Evolutionary conservation across 2,888 invertebrate species (phyloP).

Genomic region (Epinotia ramella): DNA sequence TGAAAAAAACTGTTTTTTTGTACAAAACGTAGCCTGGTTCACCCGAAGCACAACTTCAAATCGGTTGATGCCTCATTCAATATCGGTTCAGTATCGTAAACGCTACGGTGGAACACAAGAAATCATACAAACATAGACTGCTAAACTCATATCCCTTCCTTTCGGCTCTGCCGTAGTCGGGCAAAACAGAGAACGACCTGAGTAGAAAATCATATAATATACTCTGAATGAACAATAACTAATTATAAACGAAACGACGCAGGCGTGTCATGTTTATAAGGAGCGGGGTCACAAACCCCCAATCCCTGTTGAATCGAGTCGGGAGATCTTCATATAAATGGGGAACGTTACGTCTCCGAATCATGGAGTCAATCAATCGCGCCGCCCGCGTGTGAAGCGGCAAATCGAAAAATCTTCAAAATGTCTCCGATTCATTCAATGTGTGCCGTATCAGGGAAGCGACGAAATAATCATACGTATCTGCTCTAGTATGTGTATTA

Average conservation of each 20-base stretch:
- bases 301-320: constrained; percentile 51
- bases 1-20: no score
- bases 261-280: constrained; percentile 32
- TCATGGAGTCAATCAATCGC: constrained; percentile 73
- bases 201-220: no score
- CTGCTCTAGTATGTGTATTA: neutral
- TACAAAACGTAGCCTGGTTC: no score
- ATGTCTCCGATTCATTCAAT: constrained; percentile 62
- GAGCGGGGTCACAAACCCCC: constrained; percentile 15
- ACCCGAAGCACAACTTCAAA: no score
- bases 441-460: constrained; percentile 15
- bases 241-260: constrained; percentile 27
- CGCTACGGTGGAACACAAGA: no score
- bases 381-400: constrained; percentile 73
- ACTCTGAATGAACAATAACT: constrained; percentile 23
- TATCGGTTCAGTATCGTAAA: no score
- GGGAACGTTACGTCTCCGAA: constrained; percentile 69
- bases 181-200: no score
- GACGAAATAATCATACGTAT: constrained; percentile 32
- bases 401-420: constrained; percentile 76
- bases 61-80: no score
- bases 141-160: no score
- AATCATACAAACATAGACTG: no score
- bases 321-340: constrained; percentile 76
- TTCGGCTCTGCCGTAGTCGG: no score